Base-by-base conservation (phyloP, 2,797 vertebrate species). In the Choloepus didactylus region DNA sequence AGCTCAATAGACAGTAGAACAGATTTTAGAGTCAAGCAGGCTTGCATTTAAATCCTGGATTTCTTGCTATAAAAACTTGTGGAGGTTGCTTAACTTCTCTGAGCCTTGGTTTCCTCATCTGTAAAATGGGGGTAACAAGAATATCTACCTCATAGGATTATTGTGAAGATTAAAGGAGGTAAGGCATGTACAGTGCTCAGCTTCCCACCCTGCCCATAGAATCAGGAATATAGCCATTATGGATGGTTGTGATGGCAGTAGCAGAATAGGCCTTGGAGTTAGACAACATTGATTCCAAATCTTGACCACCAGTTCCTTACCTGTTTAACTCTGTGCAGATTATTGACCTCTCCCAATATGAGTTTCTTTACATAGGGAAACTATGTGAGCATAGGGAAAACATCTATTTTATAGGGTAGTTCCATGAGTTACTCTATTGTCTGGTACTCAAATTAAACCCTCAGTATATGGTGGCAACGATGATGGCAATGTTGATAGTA, bases 11-110 rank as follows among this genome's bases (percentile, higher is more conserved):
- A 72, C 21, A 27, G 15, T 15, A 60, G 67, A 89, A 66, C 5
- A 51, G 67, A 59, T 70, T 69, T 88, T 51, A 69, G 91, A 66
- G 31, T 35, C 62, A 60, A 46, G 67, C 35, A 76, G 72, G 38
- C 51, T 35, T 64, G 73, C 41, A 35, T 67, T 85, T 66, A 82
- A 82, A n/a, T 54, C 60, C 67, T 62, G 35, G 44, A 25, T 94
- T 93, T 92, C 51, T 62, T 38, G 54, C 79, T 89, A 11, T 92
- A 35, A 79, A 77, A 29, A n/a, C 49, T 11, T 83, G 44, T 70
- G 35, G 7, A 62, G 44, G 29, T 51, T 44, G 35, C 41, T 83
- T 85, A 70, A 60, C 49, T 66, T 93, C 77, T 93, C 87, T 75
- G 46, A 80, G n/a, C 44, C 51, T 62, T 60, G 51, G 46, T 89